Evolutionary conservation across 2,113 vertebrate genomes (phyloP).

Genomic region (Puma concolor): DNA sequence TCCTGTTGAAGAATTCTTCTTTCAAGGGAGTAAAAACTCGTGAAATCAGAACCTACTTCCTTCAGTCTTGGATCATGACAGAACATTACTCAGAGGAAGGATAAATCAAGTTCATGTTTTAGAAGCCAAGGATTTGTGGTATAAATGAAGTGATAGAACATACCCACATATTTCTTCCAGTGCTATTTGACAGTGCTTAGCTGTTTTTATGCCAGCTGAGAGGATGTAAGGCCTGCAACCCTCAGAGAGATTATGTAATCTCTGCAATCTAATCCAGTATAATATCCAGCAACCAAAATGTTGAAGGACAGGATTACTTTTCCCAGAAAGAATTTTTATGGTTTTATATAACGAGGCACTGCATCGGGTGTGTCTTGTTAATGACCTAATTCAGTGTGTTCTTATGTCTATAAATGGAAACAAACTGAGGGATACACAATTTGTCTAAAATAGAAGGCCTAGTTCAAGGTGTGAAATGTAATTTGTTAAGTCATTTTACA

Average conservation of each 20-base stretch:
- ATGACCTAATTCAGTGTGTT: background rate
- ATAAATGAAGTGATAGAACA: slow-evolving; percentile 37
- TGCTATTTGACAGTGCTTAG: background rate
- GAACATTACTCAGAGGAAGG: background rate
- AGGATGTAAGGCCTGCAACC: background rate
- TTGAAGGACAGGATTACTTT: slow-evolving; percentile 36
- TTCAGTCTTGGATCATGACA: background rate
- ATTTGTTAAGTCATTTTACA: background rate
- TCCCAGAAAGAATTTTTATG: slow-evolving; percentile 57
- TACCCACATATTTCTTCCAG: background rate
- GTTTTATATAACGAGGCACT: background rate
- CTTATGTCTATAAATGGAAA: slow-evolving; percentile 35
- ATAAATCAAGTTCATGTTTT: slow-evolving; percentile 35
- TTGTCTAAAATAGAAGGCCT: background rate
- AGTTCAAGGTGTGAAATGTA: background rate
- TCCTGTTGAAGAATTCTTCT: slow-evolving; percentile 32
- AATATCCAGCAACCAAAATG: background rate
- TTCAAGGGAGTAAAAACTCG: slow-evolving; percentile 37
- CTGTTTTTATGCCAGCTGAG: slow-evolving; percentile 25
- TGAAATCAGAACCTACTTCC: slow-evolving; percentile 35
- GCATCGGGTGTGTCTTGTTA: background rate
- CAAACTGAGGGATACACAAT: background rate
- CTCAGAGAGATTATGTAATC: slow-evolving; percentile 48
- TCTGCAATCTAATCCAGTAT: background rate
- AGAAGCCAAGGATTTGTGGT: slow-evolving; percentile 33